Evolutionary conservation across 1,140 invertebrate genomes (phyloP), one percentile per base, ranked within the genome.

Genomic region (Megalonaias nervosa): DNA sequence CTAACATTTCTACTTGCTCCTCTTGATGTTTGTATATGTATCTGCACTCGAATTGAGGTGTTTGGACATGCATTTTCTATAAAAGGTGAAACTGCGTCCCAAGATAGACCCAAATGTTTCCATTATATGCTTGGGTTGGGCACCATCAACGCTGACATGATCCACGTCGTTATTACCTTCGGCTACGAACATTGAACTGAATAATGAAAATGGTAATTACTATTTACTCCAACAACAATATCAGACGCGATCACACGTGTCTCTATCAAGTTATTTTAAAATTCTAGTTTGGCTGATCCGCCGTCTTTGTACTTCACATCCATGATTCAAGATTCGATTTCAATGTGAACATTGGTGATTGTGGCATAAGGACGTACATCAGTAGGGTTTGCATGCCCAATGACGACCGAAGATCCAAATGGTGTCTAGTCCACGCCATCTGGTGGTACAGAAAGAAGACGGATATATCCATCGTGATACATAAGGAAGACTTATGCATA

Each of bases 391-490:
- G 80, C 77, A 64, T 81, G 80, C 3, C 82, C 82, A 67, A 84
- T 64, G 12, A 84, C 77, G 11, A 84, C 71, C 15, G 80, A 84
- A 2, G 82, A 79, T 21, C 82, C 82, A 55, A 84, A 84, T 17
- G 82, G 82, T 16, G 81, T 80, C 82, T 77, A 84, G 21, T 84
- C 80, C 5, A 81, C 12, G 9, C 80, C 80, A 59, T 80, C 71
- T 1, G 80, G 80, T 31, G 80, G 71, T 9, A 79, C 71, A 5
- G 80, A 77, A 16, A 84, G 66, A 5, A 79, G 23, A 17, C 82
- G 77, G 12, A 70, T 62, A 55, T 84, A 81, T 31, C 82, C 82
- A 64, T 84, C 82, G 31, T 84, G 82, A 58, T 84, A 81, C 11
- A 84, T 61, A 19, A 84, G 80, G 26, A 84, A 80, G 15, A 84